Evolutionary conservation across 1,140 invertebrate genomes (phyloP).

Genomic region (Popillia japonica): DNA sequence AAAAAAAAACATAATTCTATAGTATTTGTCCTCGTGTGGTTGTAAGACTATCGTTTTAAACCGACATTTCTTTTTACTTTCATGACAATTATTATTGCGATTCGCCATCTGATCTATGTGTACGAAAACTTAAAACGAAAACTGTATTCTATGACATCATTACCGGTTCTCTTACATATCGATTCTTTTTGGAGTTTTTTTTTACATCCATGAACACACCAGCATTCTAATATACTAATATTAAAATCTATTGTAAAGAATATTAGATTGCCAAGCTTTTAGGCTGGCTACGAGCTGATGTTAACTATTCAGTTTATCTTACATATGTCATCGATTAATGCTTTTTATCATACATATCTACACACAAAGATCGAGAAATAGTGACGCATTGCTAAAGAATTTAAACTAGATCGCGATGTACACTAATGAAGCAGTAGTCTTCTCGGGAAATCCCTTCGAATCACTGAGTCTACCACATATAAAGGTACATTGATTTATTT

Average conservation of each 20-base stretch:
- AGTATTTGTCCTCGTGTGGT: background rate
- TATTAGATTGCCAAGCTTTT: too few relatives aligned
- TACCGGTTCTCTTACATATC: background rate
- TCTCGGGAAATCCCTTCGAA: too few relatives aligned
- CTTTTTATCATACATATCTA: too few relatives aligned
- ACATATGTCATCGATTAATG: too few relatives aligned
- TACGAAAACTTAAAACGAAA: background rate
- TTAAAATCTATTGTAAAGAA: background rate
- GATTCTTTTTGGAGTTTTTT: background rate
- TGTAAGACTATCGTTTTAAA: background rate
- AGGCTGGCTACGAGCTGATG: too few relatives aligned
- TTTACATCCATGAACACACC: slow-evolving; percentile 28
- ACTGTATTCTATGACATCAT: background rate
- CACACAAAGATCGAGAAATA: too few relatives aligned
- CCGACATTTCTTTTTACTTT: background rate
- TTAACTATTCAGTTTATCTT: too few relatives aligned
- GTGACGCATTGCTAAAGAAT: too few relatives aligned
- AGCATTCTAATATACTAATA: background rate
- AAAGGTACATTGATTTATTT: too few relatives aligned
- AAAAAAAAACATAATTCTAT: slow-evolving; percentile 12
- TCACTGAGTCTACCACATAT: too few relatives aligned
- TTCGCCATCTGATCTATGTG: background rate
- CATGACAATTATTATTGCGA: background rate
- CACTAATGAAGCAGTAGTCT: too few relatives aligned
- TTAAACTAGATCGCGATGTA: too few relatives aligned